Conservation (phyloP, 2,888 invertebrate species). For the Leptopterna dolabrata region DNA sequence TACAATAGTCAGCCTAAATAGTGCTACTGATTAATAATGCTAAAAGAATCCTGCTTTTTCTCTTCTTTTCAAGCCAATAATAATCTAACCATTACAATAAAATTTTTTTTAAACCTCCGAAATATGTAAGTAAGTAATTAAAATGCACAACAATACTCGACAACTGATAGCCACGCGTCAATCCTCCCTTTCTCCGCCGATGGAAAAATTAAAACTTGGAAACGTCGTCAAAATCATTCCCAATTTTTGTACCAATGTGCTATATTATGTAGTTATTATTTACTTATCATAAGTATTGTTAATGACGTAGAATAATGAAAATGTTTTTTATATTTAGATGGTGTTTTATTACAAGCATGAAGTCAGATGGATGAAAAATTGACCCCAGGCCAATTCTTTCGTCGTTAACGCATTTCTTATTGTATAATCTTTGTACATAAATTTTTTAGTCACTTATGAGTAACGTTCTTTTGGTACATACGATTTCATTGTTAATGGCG, state of each 20-base stretch:
- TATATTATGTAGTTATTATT: conserved; percentile 2
- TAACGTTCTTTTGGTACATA: not conserved
- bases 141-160: too few relatives aligned
- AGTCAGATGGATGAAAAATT: not conserved
- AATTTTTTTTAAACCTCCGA: not conserved
- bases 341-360: not conserved
- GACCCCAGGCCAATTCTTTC: not conserved
- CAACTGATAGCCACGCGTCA: too few relatives aligned
- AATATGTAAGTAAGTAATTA: too few relatives aligned
- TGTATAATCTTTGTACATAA: conserved; percentile 33
- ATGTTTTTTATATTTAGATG: conserved; percentile 12
- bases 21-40: too few relatives aligned
- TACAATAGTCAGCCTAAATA: too few relatives aligned
- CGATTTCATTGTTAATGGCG: conserved; percentile 7
- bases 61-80: too few relatives aligned
- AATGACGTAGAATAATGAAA: conserved; percentile 5
- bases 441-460: conserved; percentile 17
- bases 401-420: not conserved
- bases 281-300: not conserved
- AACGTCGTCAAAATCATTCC: conserved; percentile 16
- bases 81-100: not conserved
- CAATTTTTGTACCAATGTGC: conserved; percentile 21
- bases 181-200: not conserved
- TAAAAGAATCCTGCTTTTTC: too few relatives aligned
- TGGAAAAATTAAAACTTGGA: not conserved